A percentile compares a stretch with the other conserved stretches of the same genome.
Evolutionary conservation across 2,113 vertebrate species (phyloP).

Genomic region (Pterocles gutturalis): DNA sequence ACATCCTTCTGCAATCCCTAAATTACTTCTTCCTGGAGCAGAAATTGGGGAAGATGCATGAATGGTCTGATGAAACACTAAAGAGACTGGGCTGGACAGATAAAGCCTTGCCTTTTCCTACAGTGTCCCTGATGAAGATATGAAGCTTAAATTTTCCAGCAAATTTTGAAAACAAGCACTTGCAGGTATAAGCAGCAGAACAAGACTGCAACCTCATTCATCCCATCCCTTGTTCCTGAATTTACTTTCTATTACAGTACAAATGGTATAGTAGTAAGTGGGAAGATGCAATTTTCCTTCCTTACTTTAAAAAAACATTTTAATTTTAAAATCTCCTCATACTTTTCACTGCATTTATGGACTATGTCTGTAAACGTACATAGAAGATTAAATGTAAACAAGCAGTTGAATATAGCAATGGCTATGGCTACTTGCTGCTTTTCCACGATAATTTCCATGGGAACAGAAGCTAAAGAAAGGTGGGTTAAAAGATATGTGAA

Average conservation of each 20-base stretch:
- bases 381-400: neutral
- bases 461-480: neutral
- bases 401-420: neutral
- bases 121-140: neutral
- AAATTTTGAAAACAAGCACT: neutral
- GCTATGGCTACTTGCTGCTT: slow-evolving; percentile 1
- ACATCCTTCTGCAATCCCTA: neutral
- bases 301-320: neutral
- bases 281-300: neutral
- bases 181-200: neutral
- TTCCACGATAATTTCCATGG: slow-evolving; percentile 18
- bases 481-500: neutral
- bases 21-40: neutral
- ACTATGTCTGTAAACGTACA: neutral
- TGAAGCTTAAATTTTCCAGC: neutral
- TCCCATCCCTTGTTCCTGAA: neutral
- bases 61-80: neutral
- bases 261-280: fast-evolving
- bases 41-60: neutral
- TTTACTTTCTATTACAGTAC: neutral
- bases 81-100: no score
- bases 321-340: neutral
- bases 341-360: neutral
- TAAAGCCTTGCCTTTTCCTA: neutral
- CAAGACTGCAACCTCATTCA: neutral